Evolutionary conservation across 2,113 vertebrate species (phyloP), one percentile per base, ranked within the genome.

Genomic region (Hippocampus abdominalis): DNA sequence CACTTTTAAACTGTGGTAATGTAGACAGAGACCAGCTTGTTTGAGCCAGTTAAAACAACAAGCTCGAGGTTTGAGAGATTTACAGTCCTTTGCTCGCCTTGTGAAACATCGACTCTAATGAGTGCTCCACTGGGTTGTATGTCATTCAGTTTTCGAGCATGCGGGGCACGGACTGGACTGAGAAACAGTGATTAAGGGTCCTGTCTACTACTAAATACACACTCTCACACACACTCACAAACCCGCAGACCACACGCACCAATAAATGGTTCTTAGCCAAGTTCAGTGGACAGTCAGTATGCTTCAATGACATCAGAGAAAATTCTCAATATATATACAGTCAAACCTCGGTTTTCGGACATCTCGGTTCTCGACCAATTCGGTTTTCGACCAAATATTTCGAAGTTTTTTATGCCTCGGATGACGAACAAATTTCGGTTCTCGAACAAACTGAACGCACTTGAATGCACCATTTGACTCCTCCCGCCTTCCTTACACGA

Each of bases 51-150:
- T 91, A 90, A 74, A 89, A 89, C 84, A 91, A 89, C 91, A 89
- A 39, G 63, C 63, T 64, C 59, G 77, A 81, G 83, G 81, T 81
- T 75, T 77, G 86, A 86, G 81, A 84, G 84, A 90, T 93, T 92
- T 92, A 93, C 90, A 87, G 84, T 89, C 84, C 90, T 84, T 36
- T 48, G 82, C 78, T 86, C 78, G 66, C 88, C 91, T 89, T 87
- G 87, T 92, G 91, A 92, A 92, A 92, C 91, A 87, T 85, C 83
- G 84, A 89, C 87, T 91, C 86, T 91, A 90, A 91, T 91, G 89
- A 92, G 89, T 65, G 84, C 84, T 88, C 76, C 78, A 76, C 81
- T 36, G 80, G 82, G 83, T 87, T 77, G 69, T 80, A 49, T 68
- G 88, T 87, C 88, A 86, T 80, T 85, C 81, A 84, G 78, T 72